These are phyloP conservation scores for Sycophila sp. DNA, from an alignment of 1,140 invertebrate genomes.

Conservation along the genomic window DNA sequence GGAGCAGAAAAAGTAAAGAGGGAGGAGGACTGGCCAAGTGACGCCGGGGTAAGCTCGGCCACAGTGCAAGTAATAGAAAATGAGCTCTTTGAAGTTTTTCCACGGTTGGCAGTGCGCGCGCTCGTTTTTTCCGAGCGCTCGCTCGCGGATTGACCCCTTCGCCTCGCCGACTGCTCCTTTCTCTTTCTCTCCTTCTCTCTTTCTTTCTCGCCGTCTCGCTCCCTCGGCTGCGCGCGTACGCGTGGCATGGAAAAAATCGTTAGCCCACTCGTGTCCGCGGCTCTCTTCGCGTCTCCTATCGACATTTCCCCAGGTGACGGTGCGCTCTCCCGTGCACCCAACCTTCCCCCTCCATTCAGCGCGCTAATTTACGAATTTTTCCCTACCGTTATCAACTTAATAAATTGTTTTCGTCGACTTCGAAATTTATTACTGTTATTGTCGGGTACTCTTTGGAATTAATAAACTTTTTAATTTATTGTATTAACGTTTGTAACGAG, in stretches of 20 bases:
- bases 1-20: neutral
- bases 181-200: neutral
- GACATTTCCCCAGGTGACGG: constrained; percentile 10
- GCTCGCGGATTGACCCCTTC: neutral
- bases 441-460: neutral
- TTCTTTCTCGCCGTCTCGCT: constrained; percentile 21
- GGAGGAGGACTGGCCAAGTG: no score
- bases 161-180: neutral
- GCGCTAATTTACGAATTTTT: neutral
- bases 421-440: neutral
- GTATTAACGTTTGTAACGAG: no score
- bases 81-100: constrained; percentile 33
- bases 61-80: neutral
- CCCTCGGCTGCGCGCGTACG: neutral
- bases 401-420: neutral
- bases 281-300: constrained; percentile 12
- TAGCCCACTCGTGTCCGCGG: constrained; percentile 22
- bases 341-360: neutral
- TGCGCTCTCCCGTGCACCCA: neutral
- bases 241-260: constrained; percentile 31
- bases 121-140: neutral
- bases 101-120: no score
- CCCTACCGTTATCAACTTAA: neutral
- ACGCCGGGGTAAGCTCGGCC: neutral
- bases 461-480: neutral